Evolutionary conservation across 2,797 vertebrate genomes (phyloP).

Genomic region (Paedocypris micromegethes): DNA sequence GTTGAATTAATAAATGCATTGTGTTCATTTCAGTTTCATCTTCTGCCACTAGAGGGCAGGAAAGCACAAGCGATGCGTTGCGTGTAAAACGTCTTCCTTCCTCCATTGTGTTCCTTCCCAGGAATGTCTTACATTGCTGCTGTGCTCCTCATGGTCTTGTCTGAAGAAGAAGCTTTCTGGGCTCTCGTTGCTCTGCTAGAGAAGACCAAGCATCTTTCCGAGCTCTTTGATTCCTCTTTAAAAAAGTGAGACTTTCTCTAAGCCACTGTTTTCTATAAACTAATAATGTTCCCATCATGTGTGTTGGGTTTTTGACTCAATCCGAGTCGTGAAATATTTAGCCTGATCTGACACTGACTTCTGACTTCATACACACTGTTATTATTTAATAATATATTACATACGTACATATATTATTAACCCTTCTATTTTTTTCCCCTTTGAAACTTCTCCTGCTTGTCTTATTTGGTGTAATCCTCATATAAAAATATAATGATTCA

Average conservation of each 20-base stretch:
- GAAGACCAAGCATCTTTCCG: slow-evolving; percentile 62
- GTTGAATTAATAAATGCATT: not conserved
- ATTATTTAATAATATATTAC: too few relatives aligned
- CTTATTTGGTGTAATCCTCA: too few relatives aligned
- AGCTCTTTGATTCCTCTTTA: slow-evolving; percentile 66
- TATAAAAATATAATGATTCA: too few relatives aligned
- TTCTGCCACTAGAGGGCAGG: slow-evolving; percentile 22
- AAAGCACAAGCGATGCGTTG: not conserved
- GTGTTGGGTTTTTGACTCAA: too few relatives aligned
- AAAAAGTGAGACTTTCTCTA: slow-evolving; percentile 56
- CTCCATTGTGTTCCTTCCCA: slow-evolving; percentile 42
- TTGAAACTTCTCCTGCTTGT: too few relatives aligned
- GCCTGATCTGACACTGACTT: too few relatives aligned
- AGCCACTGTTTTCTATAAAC: not conserved
- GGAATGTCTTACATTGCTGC: slow-evolving; percentile 74
- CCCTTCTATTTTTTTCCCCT: too few relatives aligned
- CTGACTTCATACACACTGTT: too few relatives aligned
- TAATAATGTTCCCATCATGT: not conserved
- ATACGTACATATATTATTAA: too few relatives aligned
- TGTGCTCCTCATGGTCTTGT: slow-evolving; percentile 69
- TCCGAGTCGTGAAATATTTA: too few relatives aligned
- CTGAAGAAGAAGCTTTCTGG: slow-evolving; percentile 72
- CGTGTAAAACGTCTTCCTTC: too few relatives aligned
- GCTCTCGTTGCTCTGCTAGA: slow-evolving; percentile 65
- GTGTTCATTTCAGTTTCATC: not conserved